phyloP scores from a whole-genome alignment of 2,888 invertebrate genomes.

The Athalia cordata region DNA sequence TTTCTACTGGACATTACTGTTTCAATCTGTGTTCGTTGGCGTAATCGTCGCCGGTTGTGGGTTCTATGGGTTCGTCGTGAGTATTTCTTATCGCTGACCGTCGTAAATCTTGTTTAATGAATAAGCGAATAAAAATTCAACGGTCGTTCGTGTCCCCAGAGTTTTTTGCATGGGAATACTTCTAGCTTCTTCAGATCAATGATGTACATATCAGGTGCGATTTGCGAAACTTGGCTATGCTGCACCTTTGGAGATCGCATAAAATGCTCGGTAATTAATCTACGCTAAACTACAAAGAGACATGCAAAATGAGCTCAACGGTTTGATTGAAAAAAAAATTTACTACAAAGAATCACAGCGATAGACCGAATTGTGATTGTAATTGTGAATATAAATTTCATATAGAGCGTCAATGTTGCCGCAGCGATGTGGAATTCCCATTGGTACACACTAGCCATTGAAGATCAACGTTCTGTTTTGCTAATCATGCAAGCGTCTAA shows the following conservation, averaged over 20 bases:
- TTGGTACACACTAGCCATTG: not conserved
- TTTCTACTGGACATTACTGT: slow-evolving; percentile 17
- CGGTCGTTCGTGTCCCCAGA: not conserved
- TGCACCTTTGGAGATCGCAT: slow-evolving; percentile 26
- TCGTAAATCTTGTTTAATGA: not conserved
- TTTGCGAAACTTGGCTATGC: slow-evolving; percentile 9
- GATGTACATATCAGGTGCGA: slow-evolving; percentile 20
- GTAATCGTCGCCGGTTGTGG: slow-evolving; percentile 19
- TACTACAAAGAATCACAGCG: not conserved
- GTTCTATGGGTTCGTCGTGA: slow-evolving; percentile 15
- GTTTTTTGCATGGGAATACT: slow-evolving; percentile 17
- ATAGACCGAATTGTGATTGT: not conserved
- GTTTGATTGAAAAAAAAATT: too few relatives aligned
- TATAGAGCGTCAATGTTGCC: slow-evolving; percentile 25
- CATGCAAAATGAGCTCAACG: too few relatives aligned
- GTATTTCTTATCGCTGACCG: not conserved
- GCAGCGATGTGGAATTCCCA: slow-evolving; percentile 18
- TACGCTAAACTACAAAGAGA: not conserved
- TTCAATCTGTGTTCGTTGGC: slow-evolving; percentile 29
- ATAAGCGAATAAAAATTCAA: not conserved
- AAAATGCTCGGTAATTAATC: slow-evolving; percentile 5
- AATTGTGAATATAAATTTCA: not conserved
- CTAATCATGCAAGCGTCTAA: slow-evolving; percentile 23
- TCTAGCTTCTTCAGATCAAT: slow-evolving; percentile 26
- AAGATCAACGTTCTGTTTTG: slow-evolving; percentile 12